Evolutionary conservation across 2,797 vertebrate species (phyloP).

Genomic region (Coracias cyanogaster): DNA sequence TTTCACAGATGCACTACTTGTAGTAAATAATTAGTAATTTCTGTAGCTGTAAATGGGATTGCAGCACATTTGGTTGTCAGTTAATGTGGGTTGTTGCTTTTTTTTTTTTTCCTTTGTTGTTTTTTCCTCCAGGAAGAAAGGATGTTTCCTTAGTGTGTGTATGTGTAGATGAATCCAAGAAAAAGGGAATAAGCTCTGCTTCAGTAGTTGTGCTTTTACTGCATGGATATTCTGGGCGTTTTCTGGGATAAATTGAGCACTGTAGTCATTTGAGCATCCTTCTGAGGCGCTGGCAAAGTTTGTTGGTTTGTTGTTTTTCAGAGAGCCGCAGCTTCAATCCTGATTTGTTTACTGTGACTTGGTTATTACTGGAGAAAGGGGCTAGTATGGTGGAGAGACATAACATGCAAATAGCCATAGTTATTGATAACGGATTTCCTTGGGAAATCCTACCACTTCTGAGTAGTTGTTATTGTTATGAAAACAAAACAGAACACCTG

Average conservation of each 20-base stretch:
- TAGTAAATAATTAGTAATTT: neutral
- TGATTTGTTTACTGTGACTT: neutral
- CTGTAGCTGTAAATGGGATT: neutral
- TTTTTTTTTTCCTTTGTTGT: neutral
- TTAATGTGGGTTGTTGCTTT: neutral
- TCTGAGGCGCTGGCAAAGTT: neutral
- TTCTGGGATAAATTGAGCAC: neutral
- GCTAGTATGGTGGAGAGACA: neutral
- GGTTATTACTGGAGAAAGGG: neutral
- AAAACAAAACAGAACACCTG: neutral
- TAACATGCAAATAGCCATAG: rapidly evolving
- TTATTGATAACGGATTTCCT: neutral
- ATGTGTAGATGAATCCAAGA: neutral
- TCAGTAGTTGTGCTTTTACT: neutral
- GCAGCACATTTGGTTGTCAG: neutral
- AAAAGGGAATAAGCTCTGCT: neutral
- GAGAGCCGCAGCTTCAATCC: neutral
- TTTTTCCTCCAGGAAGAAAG: neutral
- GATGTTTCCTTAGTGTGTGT: neutral
- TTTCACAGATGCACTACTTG: neutral
- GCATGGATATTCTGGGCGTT: neutral
- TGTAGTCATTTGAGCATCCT: neutral
- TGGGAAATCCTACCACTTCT: neutral
- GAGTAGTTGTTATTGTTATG: neutral
- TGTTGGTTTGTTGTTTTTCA: neutral